Base-by-base conservation (phyloP, 2,113 vertebrate species). In the Archilochus colubris region DNA sequence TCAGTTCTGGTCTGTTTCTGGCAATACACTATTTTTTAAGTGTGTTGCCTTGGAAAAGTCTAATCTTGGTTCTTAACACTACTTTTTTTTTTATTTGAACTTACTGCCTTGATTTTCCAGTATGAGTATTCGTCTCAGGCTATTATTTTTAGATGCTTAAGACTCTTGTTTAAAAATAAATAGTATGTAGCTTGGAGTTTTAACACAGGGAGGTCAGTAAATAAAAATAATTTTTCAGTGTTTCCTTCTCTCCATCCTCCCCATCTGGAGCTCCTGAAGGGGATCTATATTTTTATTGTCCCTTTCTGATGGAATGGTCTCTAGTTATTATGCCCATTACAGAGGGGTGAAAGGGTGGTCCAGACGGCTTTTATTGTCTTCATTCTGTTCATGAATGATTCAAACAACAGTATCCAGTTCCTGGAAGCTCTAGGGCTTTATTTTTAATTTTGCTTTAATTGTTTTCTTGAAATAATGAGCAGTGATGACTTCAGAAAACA, bases 361-460 rank as follows among this genome's bases (percentile, higher is more conserved):
- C 75, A 68, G 75, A 51, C 5, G 2, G 54, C n/a, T 63, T 18
- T 66, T 88, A 54, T 63, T 82, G 66, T 83, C 63, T 77, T 77
- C 46, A 43, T 86, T 51, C 46, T 77, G 24, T 55, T 91, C 68
- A 21, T 59, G 72, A 88, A 88, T 88, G 92, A 86, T 93, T 94
- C 88, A 77, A 67, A 70, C 68, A 70, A 24, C 59, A 51, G 68
- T 33, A 80, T 91, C 59, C 90, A 90, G 25, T 94, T 96, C 82
- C 94, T 90, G 63, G 76, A 93, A 96, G 80, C 82, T 83, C 61
- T 24, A 24, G 76, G 46, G 72, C 68, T 93, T 94, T 0, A 0
- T 67, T 93, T 95, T 91, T 86, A 53, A 63, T 95, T 74, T 59
- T 81, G 57, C 53, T 86, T 90, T 90, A 80, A 90, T 93, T 88